phyloP scores from a whole-genome alignment of 2,888 invertebrate genomes.

The Amaurobius ferox region DNA sequence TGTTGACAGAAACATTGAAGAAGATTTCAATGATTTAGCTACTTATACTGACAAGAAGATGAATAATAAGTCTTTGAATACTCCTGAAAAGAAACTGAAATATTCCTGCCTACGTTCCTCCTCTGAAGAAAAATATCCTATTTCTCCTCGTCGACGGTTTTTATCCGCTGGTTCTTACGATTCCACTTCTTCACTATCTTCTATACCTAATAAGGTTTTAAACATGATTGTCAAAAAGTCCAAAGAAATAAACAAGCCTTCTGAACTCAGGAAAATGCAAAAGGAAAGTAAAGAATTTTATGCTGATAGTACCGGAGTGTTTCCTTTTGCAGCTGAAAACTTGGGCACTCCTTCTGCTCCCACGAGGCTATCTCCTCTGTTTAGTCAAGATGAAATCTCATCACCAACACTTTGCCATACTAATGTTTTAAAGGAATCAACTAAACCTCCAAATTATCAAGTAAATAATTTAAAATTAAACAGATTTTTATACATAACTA shows the following conservation, averaged over 20 bases:
- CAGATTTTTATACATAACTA: no score
- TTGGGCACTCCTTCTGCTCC: not conserved
- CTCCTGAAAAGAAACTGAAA: not conserved
- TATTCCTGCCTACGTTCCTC: not conserved
- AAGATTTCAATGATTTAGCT: constrained; percentile 10
- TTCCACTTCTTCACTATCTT: not conserved
- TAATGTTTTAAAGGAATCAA: not conserved
- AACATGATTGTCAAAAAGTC: not conserved
- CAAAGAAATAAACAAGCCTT: not conserved
- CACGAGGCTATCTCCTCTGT: constrained; percentile 22
- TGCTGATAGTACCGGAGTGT: not conserved
- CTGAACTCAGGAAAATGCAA: not conserved
- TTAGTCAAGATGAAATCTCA: constrained; percentile 33
- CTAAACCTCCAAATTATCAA: no score
- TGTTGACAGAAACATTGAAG: not conserved
- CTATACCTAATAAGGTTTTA: not conserved
- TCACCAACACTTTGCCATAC: constrained; percentile 1
- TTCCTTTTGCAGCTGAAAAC: not conserved
- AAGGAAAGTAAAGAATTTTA: not conserved
- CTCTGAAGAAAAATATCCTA: constrained; percentile 12
- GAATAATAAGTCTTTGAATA: constrained; percentile 13
- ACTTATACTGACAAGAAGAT: constrained; percentile 20
- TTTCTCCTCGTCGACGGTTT: constrained; percentile 38
- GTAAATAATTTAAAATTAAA: no score
- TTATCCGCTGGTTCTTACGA: constrained; percentile 49